Base-by-base conservation (phyloP, 2,888 invertebrate genomes). In the Taphrorychus bicolor region DNA sequence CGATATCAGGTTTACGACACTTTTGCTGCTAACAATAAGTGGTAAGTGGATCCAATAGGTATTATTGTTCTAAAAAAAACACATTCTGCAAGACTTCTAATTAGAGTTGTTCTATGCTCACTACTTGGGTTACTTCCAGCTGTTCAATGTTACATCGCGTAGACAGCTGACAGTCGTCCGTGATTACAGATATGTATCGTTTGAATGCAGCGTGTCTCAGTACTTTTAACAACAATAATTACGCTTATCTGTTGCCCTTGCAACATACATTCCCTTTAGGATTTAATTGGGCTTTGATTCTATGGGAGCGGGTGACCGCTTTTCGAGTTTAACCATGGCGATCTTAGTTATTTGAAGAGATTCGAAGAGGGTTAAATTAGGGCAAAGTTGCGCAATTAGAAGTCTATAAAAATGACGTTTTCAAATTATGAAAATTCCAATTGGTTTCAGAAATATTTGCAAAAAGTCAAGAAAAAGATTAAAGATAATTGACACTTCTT, bases 21-120 rank as follows among this genome's bases (percentile, higher is more conserved):
- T 49, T 69, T 69, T 58, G 49, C 66, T 22, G 49, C 63, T 21
- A 57, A 54, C 59, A 24, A 66, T 69, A 24, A 62, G 69, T 51
- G 18, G 11, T 32, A 32, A 11, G 7, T 32, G 32, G n/a, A n/a
- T n/a, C 32, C 11, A 32, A 32, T 11, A 9, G 11, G 32, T n/a
- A n/a, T 3, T 11, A 52, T 21, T 21, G 52, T 4, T 9, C 18
- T 41, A 11, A 7, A 32, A 32, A 32, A 32, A 32, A 32, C 32
- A 32, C 32, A 32, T 32, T 11, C 32, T 32, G 32, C 32, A 32
- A 32, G 32, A 32, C 7, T 14, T 59, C 9, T 59, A 59, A 59
- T 59, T 59, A 59, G 9, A 21, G 16, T 59, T 9, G 22, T 16
- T n/a, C 49, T 18, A 22, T 7, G 32, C 7, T 11, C n/a, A n/a